Evolutionary conservation across 2,888 invertebrate genomes (phyloP), one percentile per base, ranked within the genome.

Genomic region (Brachyopa scutellaris): DNA sequence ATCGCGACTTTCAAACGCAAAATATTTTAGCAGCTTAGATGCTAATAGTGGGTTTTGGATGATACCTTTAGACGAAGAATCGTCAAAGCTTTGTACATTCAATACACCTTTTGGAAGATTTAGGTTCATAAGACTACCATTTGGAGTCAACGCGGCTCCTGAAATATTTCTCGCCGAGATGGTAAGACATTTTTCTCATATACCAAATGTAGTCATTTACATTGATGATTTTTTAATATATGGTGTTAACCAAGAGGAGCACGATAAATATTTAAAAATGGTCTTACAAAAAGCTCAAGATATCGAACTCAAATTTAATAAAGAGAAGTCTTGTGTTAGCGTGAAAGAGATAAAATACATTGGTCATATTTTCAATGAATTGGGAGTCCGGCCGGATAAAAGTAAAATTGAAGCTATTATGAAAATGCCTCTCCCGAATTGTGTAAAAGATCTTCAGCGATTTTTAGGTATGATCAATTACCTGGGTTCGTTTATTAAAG

Each of bases 391-490:
- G 1, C 49, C 70, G 0, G 61, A 59, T 40, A 15, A 49, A 2
- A 13, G 15, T 21, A 72, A 72, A 61, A 61, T 51, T 38, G 49
- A 61, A 31, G 61, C 70, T 9, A 61, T 72, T 15, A 19, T 4
- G 2, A 31, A 61, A 29, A 72, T 72, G 61, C 51, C 61, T 13
- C 61, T 49, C 11, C 49, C 59, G 1, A 49, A 7, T n/a, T 49
- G 6, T 33, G 59, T 70, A 8, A 59, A 59, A 45, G 47, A 59
- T 0, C 49, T 70, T 6, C 70, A 61, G 26, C 47, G 49, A 11
- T 57, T 72, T 23, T 49, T 61, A 40, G 70, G 61, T 8, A 72
- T 72, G 59, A 9, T 72, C 0, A 72, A 72, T 57, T 51, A 72
- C 8, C 38, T 64, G 2, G 17, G 36, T 49, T 8, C 29, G 7